Evolutionary conservation across 2,113 vertebrate genomes (phyloP).

Genomic region (Epinephelus cyanopodus): DNA sequence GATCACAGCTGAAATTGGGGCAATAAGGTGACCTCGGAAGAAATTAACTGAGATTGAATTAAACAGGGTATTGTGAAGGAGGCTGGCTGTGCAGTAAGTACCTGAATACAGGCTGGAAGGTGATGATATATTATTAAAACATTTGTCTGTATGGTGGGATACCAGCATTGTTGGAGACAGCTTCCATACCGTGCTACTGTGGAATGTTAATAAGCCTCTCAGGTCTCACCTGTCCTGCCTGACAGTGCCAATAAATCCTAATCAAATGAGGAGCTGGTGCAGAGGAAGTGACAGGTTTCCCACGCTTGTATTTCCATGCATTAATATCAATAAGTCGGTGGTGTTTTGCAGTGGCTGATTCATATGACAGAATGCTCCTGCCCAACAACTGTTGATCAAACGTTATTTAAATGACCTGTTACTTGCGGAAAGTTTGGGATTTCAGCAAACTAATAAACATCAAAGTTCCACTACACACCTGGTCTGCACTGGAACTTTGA

Average conservation of each 20-base stretch:
- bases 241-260: slow-evolving; percentile 23
- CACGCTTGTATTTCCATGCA: slow-evolving; percentile 1
- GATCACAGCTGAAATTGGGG: background rate
- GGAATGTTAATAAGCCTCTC: slow-evolving; percentile 31
- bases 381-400: background rate
- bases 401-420: background rate
- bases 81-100: background rate
- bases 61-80: background rate
- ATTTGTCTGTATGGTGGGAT: slow-evolving; percentile 2
- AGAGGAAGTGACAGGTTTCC: background rate
- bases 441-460: background rate
- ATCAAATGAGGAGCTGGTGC: background rate
- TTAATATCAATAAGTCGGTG: slow-evolving; percentile 1
- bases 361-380: background rate
- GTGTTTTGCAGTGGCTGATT: background rate
- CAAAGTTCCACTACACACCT: too few relatives aligned
- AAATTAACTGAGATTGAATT: background rate
- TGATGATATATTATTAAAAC: background rate
- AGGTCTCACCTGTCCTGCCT: slow-evolving; percentile 21
- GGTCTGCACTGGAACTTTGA: too few relatives aligned
- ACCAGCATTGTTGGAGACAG: slow-evolving; percentile 3
- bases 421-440: background rate
- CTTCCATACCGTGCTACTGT: slow-evolving; percentile 11
- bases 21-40: background rate
- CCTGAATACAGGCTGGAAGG: too few relatives aligned